phyloP scores from a whole-genome alignment of 1,140 invertebrate genomes.

The Drosophila persimilis region DNA sequence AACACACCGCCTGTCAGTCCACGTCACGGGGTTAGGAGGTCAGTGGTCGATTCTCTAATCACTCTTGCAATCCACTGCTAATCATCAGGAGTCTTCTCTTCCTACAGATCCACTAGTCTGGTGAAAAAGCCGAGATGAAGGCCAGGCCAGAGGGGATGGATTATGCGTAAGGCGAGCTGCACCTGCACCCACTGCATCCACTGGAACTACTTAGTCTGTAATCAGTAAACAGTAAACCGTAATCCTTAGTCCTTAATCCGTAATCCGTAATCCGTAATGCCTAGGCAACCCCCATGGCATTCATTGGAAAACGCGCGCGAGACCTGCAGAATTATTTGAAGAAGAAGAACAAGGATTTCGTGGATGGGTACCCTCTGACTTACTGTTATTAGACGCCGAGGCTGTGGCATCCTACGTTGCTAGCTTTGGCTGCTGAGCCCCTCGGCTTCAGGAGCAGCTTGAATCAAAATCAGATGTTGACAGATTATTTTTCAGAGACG shows the following conservation, averaged over 20 bases:
- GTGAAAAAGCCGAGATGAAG: constrained; percentile 77
- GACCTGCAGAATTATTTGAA: constrained; percentile 32
- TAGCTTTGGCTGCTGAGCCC: constrained; percentile 36
- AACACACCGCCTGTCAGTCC: constrained; percentile 86
- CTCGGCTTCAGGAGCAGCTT: constrained; percentile 30
- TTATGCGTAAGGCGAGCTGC: constrained; percentile 3
- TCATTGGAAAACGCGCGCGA: constrained; percentile 29
- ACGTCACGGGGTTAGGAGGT: constrained; percentile 82
- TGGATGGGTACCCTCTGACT: constrained; percentile 22
- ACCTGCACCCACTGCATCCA: background rate
- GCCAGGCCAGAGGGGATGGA: background rate
- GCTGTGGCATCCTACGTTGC: constrained; percentile 19
- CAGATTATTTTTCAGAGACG: constrained; percentile 75
- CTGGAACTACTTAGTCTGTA: background rate
- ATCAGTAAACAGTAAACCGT: constrained; percentile 11
- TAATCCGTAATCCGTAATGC: constrained; percentile 10
- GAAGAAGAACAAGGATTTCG: background rate
- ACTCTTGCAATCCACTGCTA: background rate
- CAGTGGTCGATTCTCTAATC: background rate
- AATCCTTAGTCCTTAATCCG: background rate
- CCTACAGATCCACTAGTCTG: constrained; percentile 66
- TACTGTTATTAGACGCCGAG: constrained; percentile 40
- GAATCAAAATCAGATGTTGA: constrained; percentile 57
- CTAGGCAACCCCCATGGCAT: constrained; percentile 12
- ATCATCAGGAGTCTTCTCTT: background rate